Base-by-base conservation (phyloP, 1,140 invertebrate genomes). In the Sarcophaga bullata region DNA sequence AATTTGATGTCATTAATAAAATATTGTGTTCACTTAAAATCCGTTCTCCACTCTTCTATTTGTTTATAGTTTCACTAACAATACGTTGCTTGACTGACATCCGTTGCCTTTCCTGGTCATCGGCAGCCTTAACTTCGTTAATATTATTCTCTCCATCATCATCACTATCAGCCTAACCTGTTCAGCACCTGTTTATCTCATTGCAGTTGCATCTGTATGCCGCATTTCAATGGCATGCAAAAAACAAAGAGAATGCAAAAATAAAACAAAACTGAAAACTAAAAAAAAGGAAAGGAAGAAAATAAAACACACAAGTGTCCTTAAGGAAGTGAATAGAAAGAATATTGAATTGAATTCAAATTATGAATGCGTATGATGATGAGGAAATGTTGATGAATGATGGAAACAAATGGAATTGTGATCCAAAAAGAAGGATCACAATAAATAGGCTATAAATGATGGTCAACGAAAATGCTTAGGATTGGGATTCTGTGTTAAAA, bases 151-250 rank as follows among this genome's bases (percentile, higher is more conserved):
- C 37, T 25, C 10, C 25, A 4, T 52, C 49, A 19, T n/a, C 75
- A 68, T 78, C 75, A 50, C 49, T 47, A 6, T 15, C 73, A 73
- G 15, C 37, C 48, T 48, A 50, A 50, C 48, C 17, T 78, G 75
- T 78, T 78, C n/a, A 46, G 48, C 11, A 19, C 10, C 25, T 78
- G 75, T n/a, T n/a, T n/a, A n/a, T n/a, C n/a, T n/a, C n/a, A n/a
- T 19, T 37, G 75, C 49, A 8, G 80, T 68, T 17, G 62, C 54
- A 88, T 13, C 88, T 88, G 50, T 85, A 89, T 86, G 9, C 87
- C 89, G 1, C 1, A 37, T 37, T 37, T 37, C 25, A 37, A 37
- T 37, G 25, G 25, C n/a, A 68, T 68, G 9, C 8, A 9, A 37
- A 25, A 8, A 8, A 47, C 6, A 80, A 15, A 58, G 50, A 54